These are phyloP conservation scores for Acrocyrtus sp. DNA, from an alignment of 2,888 invertebrate genomes.

Conservation along the genomic window DNA sequence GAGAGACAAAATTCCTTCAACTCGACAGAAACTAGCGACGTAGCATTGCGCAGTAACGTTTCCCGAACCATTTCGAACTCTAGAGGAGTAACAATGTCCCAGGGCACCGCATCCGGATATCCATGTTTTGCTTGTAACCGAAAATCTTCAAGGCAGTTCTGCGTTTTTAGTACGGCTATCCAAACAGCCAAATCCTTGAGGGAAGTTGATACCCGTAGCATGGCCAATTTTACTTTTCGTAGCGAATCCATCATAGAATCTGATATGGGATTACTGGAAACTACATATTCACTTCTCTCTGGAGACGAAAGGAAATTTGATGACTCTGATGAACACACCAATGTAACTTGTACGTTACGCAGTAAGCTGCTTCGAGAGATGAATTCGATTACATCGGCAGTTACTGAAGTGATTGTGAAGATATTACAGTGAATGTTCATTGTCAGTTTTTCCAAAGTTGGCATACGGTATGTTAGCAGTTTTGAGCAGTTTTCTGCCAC, in stretches of 20 bases:
- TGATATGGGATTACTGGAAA: too few species aligned
- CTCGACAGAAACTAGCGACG: constrained; percentile 39
- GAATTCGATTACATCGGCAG: constrained; percentile 40
- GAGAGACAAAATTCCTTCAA: constrained; percentile 39
- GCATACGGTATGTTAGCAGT: constrained; percentile 37
- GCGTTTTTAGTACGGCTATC: constrained; percentile 39
- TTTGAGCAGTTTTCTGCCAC: constrained; percentile 33
- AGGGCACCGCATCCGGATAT: constrained; percentile 8
- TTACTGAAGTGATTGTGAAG: constrained; percentile 34
- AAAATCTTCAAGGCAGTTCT: constrained; percentile 38
- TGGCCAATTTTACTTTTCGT: constrained; percentile 25
- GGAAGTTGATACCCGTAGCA: constrained; percentile 40
- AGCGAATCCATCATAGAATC: constrained; percentile 16
- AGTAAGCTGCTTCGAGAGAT: constrained; percentile 30
- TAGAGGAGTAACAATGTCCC: constrained; percentile 26
- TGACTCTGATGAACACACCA: constrained; percentile 39
- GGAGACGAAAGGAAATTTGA: constrained; percentile 22
- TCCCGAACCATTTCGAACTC: constrained; percentile 27
- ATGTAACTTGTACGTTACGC: constrained; percentile 21
- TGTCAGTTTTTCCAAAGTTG: constrained; percentile 36
- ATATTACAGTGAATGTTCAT: constrained; percentile 45
- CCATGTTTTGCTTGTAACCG: constrained; percentile 43
- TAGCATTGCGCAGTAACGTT: constrained; percentile 42
- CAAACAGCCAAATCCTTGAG: constrained; percentile 38
- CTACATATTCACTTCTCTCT: constrained; percentile 1